These are phyloP conservation scores for Salvelinus fontinalis DNA, from an alignment of 2,113 vertebrate genomes.

Conservation along the genomic window DNA sequence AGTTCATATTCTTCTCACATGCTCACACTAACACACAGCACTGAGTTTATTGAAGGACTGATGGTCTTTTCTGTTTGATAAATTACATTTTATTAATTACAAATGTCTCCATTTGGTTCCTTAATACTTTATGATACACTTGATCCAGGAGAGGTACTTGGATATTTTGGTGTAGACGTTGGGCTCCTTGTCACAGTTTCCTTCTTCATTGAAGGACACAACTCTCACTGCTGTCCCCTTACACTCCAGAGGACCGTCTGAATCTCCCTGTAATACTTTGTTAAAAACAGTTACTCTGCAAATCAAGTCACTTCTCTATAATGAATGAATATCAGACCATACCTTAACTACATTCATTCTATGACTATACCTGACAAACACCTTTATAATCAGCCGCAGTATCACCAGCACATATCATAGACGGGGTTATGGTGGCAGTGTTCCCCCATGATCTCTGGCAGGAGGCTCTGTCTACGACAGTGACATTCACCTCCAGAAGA, in stretches of 20 bases:
- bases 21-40: background rate
- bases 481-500: constrained; percentile 37
- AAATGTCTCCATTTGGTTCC: background rate
- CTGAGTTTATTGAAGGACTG: background rate
- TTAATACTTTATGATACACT: constrained; percentile 9
- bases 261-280: background rate
- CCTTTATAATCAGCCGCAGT: background rate
- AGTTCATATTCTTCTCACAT: background rate
- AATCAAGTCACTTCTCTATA: background rate
- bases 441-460: constrained; percentile 15
- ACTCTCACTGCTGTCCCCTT: constrained; percentile 16
- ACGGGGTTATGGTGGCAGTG: background rate
- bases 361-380: background rate
- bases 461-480: background rate
- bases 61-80: background rate
- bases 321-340: too few species aligned
- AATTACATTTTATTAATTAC: background rate
- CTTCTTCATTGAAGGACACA: constrained; percentile 1
- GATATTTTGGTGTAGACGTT: constrained; percentile 42
- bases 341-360: too few species aligned
- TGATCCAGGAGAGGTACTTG: constrained; percentile 30
- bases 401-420: constrained; percentile 1
- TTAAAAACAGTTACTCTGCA: background rate
- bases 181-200: background rate
- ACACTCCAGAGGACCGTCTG: constrained; percentile 14